A percentile compares a stretch with the other conserved stretches of the same genome.
Evolutionary conservation across 1,140 invertebrate species (phyloP).

Genomic region (Harlomillsia oculata): DNA sequence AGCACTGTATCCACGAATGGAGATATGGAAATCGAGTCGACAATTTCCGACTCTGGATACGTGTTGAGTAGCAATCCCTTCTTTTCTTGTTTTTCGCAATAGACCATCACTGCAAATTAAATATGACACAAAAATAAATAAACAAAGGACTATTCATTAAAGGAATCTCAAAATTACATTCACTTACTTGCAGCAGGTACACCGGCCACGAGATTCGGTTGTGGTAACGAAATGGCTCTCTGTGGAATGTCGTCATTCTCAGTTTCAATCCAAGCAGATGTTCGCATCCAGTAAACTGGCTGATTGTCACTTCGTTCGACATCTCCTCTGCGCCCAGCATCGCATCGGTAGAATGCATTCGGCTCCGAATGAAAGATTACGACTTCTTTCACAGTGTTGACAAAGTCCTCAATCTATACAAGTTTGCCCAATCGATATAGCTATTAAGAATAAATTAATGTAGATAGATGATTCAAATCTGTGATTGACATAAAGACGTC

Average conservation of each 20-base stretch:
- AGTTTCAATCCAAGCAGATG: not conserved
- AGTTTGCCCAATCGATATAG: not conserved
- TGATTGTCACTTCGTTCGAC: not conserved
- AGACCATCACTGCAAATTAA: conserved; percentile 13
- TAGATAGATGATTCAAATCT: too few relatives aligned
- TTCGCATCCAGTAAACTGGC: conserved; percentile 4
- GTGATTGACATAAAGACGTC: too few relatives aligned
- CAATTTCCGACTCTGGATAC: conserved; percentile 17
- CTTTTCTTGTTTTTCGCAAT: conserved; percentile 16
- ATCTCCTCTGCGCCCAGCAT: not conserved
- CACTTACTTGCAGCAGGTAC: conserved; percentile 11
- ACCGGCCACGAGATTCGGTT: conserved; percentile 21
- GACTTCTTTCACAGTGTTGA: conserved; percentile 1
- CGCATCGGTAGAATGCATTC: not conserved
- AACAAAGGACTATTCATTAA: not conserved
- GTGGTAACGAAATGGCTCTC: not conserved
- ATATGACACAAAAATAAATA: not conserved
- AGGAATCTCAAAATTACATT: not conserved
- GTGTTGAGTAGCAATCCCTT: conserved; percentile 2
- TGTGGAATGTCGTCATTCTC: not conserved
- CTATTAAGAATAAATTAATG: too few relatives aligned
- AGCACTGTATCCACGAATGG: conserved; percentile 9
- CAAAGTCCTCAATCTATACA: not conserved
- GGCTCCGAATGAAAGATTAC: conserved; percentile 23
- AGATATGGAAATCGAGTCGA: conserved; percentile 18